Evolutionary conservation across 2,113 vertebrate species (phyloP).

Genomic region (Chionodraco myersi): DNA sequence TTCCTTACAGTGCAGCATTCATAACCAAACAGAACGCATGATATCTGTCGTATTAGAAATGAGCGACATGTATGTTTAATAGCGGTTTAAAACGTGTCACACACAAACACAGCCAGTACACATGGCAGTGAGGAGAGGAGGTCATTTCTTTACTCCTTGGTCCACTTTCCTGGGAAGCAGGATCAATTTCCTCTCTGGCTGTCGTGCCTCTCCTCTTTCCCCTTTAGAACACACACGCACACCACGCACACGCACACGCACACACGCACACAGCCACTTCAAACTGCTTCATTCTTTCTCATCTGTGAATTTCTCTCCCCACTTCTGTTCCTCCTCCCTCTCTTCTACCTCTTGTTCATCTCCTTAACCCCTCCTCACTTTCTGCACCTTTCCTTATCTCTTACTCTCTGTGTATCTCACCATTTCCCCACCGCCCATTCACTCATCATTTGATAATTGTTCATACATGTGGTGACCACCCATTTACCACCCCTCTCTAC

Average conservation of each 20-base stretch:
- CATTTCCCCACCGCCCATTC: neutral
- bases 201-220: neutral
- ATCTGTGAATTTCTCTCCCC: neutral
- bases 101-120: slow-evolving; percentile 9
- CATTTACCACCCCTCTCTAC: neutral
- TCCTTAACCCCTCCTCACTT: neutral
- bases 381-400: neutral
- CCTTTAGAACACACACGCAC: neutral
- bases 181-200: slow-evolving; percentile 29
- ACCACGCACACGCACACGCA: slow-evolving; percentile 9
- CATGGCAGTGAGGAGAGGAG: slow-evolving; percentile 16
- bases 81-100: slow-evolving; percentile 1
- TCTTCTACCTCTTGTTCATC: neutral
- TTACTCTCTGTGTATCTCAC: neutral
- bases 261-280: neutral
- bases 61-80: neutral
- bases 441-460: slow-evolving; percentile 1
- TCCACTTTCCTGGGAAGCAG: slow-evolving; percentile 22
- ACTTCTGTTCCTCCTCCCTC: neutral
- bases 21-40: neutral
- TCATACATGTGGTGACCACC: neutral
- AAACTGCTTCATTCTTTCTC: slow-evolving; percentile 4
- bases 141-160: slow-evolving; percentile 34
- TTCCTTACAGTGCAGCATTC: neutral
- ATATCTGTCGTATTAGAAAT: neutral